These are phyloP conservation scores for Macaria liturata DNA, from an alignment of 2,888 invertebrate genomes.

Conservation along the genomic window DNA sequence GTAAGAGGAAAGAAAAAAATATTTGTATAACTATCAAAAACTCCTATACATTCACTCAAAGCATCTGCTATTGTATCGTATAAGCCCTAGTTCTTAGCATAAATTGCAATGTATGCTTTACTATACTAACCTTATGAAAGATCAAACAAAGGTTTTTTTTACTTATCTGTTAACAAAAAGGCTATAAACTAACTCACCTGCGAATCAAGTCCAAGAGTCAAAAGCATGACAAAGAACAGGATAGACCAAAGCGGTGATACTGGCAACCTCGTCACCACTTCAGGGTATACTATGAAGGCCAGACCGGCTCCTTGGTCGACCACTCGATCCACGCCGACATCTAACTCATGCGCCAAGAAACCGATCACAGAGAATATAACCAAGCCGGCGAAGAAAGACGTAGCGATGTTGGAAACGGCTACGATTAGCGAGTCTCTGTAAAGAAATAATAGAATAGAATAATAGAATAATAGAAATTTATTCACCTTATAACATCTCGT, in stretches of 20 bases:
- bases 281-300: slow-evolving; percentile 94
- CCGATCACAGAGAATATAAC: slow-evolving; percentile 93
- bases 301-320: slow-evolving; percentile 91
- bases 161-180: no score
- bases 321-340: slow-evolving; percentile 86
- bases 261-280: slow-evolving; percentile 90
- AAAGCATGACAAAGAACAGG: slow-evolving; percentile 90
- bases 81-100: no score
- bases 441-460: no score
- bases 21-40: no score
- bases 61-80: no score
- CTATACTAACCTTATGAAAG: no score
- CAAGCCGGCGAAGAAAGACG: slow-evolving; percentile 91
- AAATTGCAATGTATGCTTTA: no score
- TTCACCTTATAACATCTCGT: no score
- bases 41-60: no score
- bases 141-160: no score
- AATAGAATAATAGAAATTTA: no score
- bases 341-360: slow-evolving; percentile 89
- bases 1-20: no score
- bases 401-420: slow-evolving; percentile 89
- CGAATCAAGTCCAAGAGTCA: slow-evolving; percentile 89
- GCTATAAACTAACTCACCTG: slow-evolving; percentile 72
- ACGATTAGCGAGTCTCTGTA: slow-evolving; percentile 89
- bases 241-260: slow-evolving; percentile 92